Evolutionary conservation across 2,888 invertebrate genomes (phyloP).

Genomic region (Acheta domesticus): DNA sequence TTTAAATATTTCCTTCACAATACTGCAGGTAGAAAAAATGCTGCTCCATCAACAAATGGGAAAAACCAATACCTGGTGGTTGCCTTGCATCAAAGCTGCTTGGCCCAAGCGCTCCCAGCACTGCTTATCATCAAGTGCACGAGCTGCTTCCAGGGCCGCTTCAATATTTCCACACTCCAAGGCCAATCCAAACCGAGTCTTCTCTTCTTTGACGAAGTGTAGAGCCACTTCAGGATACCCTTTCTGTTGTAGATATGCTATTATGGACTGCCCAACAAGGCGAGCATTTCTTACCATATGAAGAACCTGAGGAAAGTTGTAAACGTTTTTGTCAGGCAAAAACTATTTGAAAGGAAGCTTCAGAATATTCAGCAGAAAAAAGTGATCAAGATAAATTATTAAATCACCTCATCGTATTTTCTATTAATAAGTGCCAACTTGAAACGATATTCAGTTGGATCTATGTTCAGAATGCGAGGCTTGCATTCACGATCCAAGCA

Average conservation of each 20-base stretch:
- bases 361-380: too few relatives aligned
- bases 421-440: conserved; percentile 94
- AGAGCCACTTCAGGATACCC: conserved; percentile 98
- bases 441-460: conserved; percentile 97
- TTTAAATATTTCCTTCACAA: too few relatives aligned
- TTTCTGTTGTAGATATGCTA: conserved; percentile 97
- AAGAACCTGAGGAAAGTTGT: conserved; percentile 49
- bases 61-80: conserved; percentile 65
- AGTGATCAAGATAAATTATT: not conserved
- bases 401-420: conserved; percentile 82
- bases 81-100: conserved; percentile 90
- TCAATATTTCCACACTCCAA: conserved; percentile 98
- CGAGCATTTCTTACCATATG: conserved; percentile 94
- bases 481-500: conserved; percentile 91
- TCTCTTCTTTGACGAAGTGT: conserved; percentile 98
- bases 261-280: conserved; percentile 97
- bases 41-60: not conserved
- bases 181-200: conserved; percentile 91
- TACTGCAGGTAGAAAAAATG: not conserved
- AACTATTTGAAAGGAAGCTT: too few relatives aligned
- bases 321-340: conserved; percentile 3
- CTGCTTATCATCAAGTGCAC: conserved; percentile 85
- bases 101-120: conserved; percentile 96
- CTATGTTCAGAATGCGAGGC: conserved; percentile 86
- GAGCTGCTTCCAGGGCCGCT: conserved; percentile 93